A percentile compares a stretch with the other conserved stretches of the same genome.
phyloP scores from a whole-genome alignment of 2,888 invertebrate genomes.

The Mythimna albipuncta region DNA sequence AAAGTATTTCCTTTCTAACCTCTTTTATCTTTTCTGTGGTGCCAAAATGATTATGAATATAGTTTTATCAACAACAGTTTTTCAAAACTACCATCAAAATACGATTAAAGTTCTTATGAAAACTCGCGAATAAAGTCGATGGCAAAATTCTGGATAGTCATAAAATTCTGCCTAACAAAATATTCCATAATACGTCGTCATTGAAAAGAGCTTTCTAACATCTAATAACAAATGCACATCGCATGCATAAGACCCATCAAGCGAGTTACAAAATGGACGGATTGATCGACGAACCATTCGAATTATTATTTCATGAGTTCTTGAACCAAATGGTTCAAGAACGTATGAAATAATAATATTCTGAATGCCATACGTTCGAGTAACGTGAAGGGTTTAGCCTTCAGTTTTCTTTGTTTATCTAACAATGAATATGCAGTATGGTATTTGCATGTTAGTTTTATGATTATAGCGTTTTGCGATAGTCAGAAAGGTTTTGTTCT shows the following conservation, averaged over 20 bases:
- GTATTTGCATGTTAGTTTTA: not conserved
- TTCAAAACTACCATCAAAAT: no score
- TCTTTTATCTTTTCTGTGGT: no score
- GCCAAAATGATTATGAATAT: no score
- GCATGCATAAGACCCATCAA: not conserved
- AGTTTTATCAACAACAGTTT: no score
- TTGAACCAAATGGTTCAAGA: slow-evolving; percentile 14
- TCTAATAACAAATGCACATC: slow-evolving; percentile 21
- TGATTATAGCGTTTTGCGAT: not conserved
- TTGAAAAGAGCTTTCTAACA: not conserved
- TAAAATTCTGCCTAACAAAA: not conserved
- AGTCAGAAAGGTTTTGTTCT: not conserved
- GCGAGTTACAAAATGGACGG: not conserved
- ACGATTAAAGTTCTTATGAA: no score
- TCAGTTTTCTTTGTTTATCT: slow-evolving; percentile 16
- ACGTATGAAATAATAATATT: not conserved
- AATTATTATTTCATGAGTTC: slow-evolving; percentile 28
- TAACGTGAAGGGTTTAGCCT: slow-evolving; percentile 5
- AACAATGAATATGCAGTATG: not conserved
- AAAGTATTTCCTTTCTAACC: no score
- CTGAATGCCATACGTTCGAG: slow-evolving; percentile 3
- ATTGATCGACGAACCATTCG: slow-evolving; percentile 5
- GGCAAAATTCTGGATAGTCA: no score
- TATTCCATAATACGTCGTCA: not conserved
- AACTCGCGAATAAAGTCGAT: no score